These are phyloP conservation scores for Cirrhinus mrigala DNA, from an alignment of 2,797 vertebrate genomes.

Conservation along the genomic window DNA sequence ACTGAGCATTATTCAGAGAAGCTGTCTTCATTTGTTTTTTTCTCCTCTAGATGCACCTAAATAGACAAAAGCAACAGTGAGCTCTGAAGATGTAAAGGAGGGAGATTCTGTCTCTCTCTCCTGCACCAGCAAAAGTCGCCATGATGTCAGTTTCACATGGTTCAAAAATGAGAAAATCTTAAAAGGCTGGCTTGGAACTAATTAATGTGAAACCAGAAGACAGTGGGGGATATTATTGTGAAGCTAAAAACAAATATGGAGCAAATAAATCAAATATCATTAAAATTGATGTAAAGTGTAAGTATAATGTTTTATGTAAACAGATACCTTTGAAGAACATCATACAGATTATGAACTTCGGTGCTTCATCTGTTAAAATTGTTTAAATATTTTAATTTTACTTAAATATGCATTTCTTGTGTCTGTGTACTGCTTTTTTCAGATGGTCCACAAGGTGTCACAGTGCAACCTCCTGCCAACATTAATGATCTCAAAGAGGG, in stretches of 20 bases:
- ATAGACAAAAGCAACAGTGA: rapidly evolving
- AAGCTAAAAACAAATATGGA: conserved; percentile 59
- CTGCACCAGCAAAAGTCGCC: conserved; percentile 65
- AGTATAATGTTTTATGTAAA: conserved; percentile 55
- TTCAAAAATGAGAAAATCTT: conserved; percentile 12
- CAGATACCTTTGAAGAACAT: no score
- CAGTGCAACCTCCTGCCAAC: background rate
- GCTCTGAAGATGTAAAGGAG: rapidly evolving
- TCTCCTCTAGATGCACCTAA: conserved; percentile 68
- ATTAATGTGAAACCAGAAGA: background rate
- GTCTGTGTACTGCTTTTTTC: conserved; percentile 34
- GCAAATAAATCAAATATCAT: rapidly evolving
- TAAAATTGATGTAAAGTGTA: conserved; percentile 62
- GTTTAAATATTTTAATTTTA: background rate
- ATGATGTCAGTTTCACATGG: conserved; percentile 58
- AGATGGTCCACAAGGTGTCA: conserved; percentile 67
- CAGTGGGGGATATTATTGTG: conserved; percentile 63
- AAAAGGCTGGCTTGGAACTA: rapidly evolving
- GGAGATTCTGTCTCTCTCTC: conserved; percentile 51
- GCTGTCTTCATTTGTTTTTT: background rate
- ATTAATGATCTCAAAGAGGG: rapidly evolving
- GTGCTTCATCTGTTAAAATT: no score
- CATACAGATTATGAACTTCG: no score
- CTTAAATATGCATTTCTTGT: background rate
- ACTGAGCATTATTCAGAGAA: background rate